Base-by-base conservation (phyloP, 2,113 vertebrate genomes). In the Gadus chalcogrammus region DNA sequence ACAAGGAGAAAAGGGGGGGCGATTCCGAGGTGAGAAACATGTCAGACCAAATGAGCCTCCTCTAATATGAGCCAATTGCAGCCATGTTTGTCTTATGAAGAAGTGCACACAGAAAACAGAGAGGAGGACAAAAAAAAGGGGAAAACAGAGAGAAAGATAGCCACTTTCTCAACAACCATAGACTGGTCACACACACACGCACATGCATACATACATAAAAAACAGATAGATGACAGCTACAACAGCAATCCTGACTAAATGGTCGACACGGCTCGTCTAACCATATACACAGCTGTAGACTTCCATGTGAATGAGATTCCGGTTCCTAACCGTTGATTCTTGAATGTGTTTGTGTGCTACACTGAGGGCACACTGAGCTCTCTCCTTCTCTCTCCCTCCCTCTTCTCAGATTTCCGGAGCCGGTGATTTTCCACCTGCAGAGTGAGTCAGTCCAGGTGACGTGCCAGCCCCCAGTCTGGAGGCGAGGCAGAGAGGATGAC, bases 391-490 rank as follows among this genome's bases (percentile, higher is more conserved):
- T 48, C 38, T 48, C 42, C 12, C 42, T 48, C 42, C 11, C 42
- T 48, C 42, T 48, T 48, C 20, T 48, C 8, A 2, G 12, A 48
- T 60, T 61, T 20, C 13, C 5, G 55, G 15, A 7, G 68, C 65
- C 42, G 56, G 72, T 81, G 77, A 75, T 84, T 85, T 85, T 88
- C 74, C 81, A 82, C 74, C 70, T 6, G 80, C 72, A 24, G 75
- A 78, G 77, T 87, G 85, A 88, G 73, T 90, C 84, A 85, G 67
- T 72, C 76, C 80, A 84, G 82, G 84, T 82, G 79, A 86, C 42
- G 81, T 67, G 80, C 67, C 69, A 70, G 73, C 78, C 77, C 87
- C 85, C 82, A 85, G 81, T 80, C 84, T 56, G 72, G 79, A 75
- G 71, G 48, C 79, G 72, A 72, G 80, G 74, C 71, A 17, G 64